Evolutionary conservation across 1,140 invertebrate genomes (phyloP).

Genomic region (Macrotrachela quadricornifera): DNA sequence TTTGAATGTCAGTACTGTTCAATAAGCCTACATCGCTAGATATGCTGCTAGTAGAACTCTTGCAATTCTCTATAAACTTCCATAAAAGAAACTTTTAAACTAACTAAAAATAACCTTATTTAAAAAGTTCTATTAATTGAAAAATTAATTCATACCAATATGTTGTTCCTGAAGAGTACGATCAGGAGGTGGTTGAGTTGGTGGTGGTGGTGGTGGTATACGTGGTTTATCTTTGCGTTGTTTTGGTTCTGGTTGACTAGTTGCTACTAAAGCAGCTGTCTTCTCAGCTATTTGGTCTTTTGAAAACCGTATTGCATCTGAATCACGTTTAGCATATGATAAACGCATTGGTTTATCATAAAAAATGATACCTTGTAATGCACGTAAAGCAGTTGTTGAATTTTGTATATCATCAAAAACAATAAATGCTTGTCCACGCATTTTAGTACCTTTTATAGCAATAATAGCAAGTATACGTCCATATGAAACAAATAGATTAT

Average conservation of each 20-base stretch:
- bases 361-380: conserved; percentile 97
- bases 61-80: no score
- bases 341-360: conserved; percentile 99
- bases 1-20: no score
- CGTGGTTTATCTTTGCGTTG: conserved; percentile 22
- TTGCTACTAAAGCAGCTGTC: conserved; percentile 41
- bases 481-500: conserved; percentile 98
- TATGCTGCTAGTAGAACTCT: no score
- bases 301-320: conserved; percentile 84
- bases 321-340: conserved; percentile 74
- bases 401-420: conserved; percentile 95
- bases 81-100: no score
- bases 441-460: conserved; percentile 85
- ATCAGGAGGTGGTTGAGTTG: no score
- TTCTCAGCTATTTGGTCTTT: conserved; percentile 81
- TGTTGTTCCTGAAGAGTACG: no score
- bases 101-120: no score
- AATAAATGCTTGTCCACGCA: conserved; percentile 96
- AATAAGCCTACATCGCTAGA: no score
- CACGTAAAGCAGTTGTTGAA: conserved; percentile 78
- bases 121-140: no score
- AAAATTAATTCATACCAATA: no score
- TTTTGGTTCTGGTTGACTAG: conserved; percentile 29
- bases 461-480: conserved; percentile 95
- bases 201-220: no score